phyloP scores from a whole-genome alignment of 2,888 invertebrate genomes.

The Panopea generosa region DNA sequence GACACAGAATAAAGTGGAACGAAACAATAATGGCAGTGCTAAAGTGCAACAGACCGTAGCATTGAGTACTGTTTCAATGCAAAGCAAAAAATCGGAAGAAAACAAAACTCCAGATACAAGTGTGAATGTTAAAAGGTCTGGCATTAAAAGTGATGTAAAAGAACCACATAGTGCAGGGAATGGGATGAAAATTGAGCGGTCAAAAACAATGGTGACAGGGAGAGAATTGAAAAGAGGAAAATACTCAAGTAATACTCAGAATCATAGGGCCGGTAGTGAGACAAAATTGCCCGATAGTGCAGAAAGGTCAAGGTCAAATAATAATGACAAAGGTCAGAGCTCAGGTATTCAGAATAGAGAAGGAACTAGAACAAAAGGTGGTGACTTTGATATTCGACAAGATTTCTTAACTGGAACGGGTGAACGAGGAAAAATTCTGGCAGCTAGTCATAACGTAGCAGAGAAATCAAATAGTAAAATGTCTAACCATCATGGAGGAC shows the following conservation, averaged over 20 bases:
- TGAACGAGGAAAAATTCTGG: background rate
- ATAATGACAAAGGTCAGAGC: slow-evolving; percentile 26
- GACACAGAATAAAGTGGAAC: slow-evolving; percentile 10
- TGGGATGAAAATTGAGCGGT: slow-evolving; percentile 40
- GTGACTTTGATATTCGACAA: background rate
- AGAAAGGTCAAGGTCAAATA: slow-evolving; percentile 27
- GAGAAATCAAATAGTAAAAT: too few species aligned
- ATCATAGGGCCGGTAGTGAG: slow-evolving; percentile 41
- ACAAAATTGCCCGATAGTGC: slow-evolving; percentile 18
- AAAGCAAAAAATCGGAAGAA: slow-evolving; percentile 36
- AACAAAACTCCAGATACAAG: slow-evolving; percentile 20
- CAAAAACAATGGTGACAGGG: slow-evolving; percentile 53
- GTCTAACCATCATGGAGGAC: slow-evolving; percentile 1
- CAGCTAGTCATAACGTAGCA: background rate
- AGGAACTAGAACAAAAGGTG: background rate
- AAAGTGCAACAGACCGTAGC: slow-evolving; percentile 28
- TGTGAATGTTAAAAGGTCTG: slow-evolving; percentile 36
- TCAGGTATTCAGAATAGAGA: slow-evolving; percentile 5
- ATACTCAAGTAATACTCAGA: slow-evolving; percentile 48
- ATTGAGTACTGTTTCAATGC: slow-evolving; percentile 57
- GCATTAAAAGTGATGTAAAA: slow-evolving; percentile 24
- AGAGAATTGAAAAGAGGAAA: slow-evolving; percentile 45
- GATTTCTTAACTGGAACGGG: background rate
- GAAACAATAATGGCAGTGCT: slow-evolving; percentile 14
- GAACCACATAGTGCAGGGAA: slow-evolving; percentile 22